Conservation (phyloP, 2,888 invertebrate genomes). For the Philereme vetulata region DNA sequence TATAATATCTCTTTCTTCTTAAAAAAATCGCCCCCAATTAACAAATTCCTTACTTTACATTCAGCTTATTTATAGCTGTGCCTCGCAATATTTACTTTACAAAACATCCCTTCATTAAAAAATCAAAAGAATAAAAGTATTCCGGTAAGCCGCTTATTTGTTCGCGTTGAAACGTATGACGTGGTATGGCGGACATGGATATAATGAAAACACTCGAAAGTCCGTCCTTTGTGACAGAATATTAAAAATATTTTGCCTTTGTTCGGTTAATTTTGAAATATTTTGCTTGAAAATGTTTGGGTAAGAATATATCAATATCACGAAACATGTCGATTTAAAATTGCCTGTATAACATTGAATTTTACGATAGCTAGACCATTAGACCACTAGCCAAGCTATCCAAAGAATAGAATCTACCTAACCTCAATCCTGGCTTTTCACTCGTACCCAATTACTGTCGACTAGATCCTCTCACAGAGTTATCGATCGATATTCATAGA, state of each 20-base stretch:
- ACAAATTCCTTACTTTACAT: constrained; percentile 1
- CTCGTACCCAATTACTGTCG: constrained; percentile 5
- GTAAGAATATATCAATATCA: background rate
- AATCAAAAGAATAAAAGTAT: constrained; percentile 54
- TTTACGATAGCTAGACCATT: too few species aligned
- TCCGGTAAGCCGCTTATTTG: constrained; percentile 62
- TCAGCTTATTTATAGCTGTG: constrained; percentile 4
- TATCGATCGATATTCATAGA: constrained; percentile 7
- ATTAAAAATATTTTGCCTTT: constrained; percentile 33
- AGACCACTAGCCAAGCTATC: background rate
- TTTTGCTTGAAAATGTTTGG: constrained; percentile 10
- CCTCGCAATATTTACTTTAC: constrained; percentile 32
- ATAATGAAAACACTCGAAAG: constrained; percentile 35
- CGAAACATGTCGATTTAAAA: too few species aligned
- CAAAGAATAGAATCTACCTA: background rate
- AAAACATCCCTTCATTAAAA: constrained; percentile 43
- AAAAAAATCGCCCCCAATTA: background rate
- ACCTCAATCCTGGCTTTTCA: background rate
- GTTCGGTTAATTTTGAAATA: constrained; percentile 21
- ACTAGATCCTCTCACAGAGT: constrained; percentile 1
- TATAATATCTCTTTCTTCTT: too few species aligned
- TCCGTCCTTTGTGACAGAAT: constrained; percentile 32
- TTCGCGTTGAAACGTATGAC: constrained; percentile 59
- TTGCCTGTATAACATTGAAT: too few species aligned
- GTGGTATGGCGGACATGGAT: constrained; percentile 44